Percentiles rank a stretch among this genome's conserved stretches.
These are phyloP conservation scores for Cephus nigrinus DNA, from an alignment of 2,888 invertebrate species.

Conservation along the genomic window DNA sequence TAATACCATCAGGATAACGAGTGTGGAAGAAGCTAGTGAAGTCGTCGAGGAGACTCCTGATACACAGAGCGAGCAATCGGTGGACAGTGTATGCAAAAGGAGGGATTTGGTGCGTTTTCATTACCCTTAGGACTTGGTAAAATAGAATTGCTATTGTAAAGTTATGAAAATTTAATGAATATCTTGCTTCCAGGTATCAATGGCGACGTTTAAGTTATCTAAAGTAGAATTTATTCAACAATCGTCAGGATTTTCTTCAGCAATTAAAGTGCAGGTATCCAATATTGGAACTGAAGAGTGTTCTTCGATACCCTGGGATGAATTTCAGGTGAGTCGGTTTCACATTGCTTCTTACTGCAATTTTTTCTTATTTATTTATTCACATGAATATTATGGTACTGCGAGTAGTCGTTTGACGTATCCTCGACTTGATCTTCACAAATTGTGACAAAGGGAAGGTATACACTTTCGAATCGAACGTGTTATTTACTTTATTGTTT, in stretches of 20 bases:
- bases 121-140: neutral
- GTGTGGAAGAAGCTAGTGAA: conserved; percentile 86
- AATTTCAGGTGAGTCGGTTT: conserved; percentile 81
- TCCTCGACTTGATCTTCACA: neutral
- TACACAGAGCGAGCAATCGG: conserved; percentile 85
- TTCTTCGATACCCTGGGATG: conserved; percentile 91
- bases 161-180: conserved; percentile 1
- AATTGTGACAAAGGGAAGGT: neutral
- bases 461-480: neutral
- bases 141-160: conserved; percentile 9
- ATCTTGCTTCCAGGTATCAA: conserved; percentile 63
- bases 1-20: conserved; percentile 50
- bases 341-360: neutral
- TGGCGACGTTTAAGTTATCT: conserved; percentile 76
- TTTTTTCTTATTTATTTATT: neutral
- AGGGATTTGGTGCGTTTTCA: conserved; percentile 76
- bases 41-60: conserved; percentile 82
- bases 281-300: conserved; percentile 85
- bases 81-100: conserved; percentile 82
- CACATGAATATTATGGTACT: neutral
- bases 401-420: neutral
- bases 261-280: conserved; percentile 76
- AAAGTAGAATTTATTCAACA: conserved; percentile 81
- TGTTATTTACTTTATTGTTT: neutral
- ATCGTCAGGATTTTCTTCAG: conserved; percentile 75